phyloP scores from a whole-genome alignment of 2,113 vertebrate genomes.

The Mohoua ochrocephala region DNA sequence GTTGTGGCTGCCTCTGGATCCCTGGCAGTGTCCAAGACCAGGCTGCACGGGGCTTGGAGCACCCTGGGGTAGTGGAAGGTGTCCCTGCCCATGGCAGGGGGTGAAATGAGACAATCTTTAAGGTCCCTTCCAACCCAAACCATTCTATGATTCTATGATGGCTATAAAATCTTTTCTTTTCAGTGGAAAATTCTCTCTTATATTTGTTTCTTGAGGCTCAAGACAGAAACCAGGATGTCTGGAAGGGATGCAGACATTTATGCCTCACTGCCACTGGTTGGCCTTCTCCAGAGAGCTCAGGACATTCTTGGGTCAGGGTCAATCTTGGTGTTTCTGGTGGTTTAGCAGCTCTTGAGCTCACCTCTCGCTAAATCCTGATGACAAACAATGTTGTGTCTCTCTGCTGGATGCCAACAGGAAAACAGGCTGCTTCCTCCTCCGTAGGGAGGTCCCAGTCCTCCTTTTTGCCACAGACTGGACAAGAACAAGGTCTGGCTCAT shows the following conservation, averaged over 20 bases:
- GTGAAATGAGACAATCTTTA: background rate
- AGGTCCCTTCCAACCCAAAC: background rate
- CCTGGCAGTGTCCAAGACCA: background rate
- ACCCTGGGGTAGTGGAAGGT: rapidly evolving
- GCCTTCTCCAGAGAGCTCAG: background rate
- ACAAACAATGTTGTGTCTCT: rapidly evolving
- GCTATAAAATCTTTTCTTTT: background rate
- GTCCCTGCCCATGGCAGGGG: background rate
- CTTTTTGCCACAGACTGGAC: background rate
- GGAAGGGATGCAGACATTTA: background rate
- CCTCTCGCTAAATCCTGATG: background rate
- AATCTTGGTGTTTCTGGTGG: background rate
- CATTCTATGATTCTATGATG: rapidly evolving
- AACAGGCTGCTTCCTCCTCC: background rate
- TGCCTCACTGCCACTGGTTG: background rate
- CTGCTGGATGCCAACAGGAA: background rate
- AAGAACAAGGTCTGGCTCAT: background rate
- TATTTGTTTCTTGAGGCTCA: background rate
- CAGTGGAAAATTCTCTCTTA: background rate
- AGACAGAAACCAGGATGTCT: background rate
- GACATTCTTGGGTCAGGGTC: background rate
- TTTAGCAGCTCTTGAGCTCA: background rate
- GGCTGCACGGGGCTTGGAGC: rapidly evolving
- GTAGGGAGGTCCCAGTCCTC: background rate
- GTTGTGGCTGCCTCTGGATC: background rate